A percentile compares a stretch with the other conserved stretches of the same genome.
phyloP scores from a whole-genome alignment of 2,113 vertebrate species.

The Otolemur garnettii region DNA sequence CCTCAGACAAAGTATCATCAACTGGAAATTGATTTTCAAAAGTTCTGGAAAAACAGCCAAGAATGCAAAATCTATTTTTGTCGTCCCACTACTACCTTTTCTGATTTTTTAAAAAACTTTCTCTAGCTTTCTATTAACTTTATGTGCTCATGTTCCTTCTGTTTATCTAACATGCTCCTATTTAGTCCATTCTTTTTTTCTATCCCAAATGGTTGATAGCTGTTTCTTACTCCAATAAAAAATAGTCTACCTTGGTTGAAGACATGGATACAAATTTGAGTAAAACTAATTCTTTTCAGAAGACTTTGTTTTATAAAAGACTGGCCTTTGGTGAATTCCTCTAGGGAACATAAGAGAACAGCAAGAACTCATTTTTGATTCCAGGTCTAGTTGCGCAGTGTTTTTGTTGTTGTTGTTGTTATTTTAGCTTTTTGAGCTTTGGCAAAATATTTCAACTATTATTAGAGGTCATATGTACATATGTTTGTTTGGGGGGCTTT shows the following conservation, averaged over 20 bases:
- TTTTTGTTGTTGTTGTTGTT: not conserved
- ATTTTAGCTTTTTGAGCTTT: not conserved
- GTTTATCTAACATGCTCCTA: not conserved
- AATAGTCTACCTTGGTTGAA: not conserved
- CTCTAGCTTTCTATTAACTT: not conserved
- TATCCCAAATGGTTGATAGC: not conserved
- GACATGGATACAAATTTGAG: not conserved
- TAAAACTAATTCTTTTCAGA: constrained; percentile 6
- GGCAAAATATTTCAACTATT: not conserved
- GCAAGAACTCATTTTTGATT: not conserved
- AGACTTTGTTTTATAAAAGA: not conserved
- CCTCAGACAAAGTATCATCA: not conserved
- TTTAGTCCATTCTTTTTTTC: not conserved
- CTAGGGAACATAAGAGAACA: not conserved
- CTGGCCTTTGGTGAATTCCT: not conserved
- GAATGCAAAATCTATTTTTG: not conserved
- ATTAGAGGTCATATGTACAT: not conserved
- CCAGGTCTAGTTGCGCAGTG: not conserved
- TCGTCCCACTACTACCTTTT: not conserved
- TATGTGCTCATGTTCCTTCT: not conserved
- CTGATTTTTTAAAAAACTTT: not conserved
- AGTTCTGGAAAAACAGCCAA: not conserved
- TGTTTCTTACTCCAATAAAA: not conserved
- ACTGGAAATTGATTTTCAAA: not conserved
- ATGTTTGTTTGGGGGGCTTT: not conserved